Evolutionary conservation across 2,888 invertebrate genomes (phyloP), one percentile per base, ranked within the genome.

Genomic region (Hartigia nigra): DNA sequence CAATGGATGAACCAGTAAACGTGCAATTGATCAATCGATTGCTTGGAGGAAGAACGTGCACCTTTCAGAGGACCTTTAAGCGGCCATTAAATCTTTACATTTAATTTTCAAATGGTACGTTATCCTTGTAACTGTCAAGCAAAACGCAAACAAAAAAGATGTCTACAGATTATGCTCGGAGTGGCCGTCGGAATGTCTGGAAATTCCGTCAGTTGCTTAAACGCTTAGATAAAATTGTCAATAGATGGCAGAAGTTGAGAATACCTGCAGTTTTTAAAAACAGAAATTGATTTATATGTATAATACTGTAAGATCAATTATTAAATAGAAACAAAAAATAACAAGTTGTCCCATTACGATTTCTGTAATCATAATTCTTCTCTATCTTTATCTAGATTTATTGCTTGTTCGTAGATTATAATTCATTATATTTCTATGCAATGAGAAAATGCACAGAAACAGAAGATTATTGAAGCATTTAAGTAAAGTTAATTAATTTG

Each of bases 71-170:
- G 79, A 82, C 76, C 79, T 81, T 83, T 81, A 80, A 81, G 82
- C 84, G 80, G 85, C 86, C 84, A 87, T 87, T 88, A 80, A 82
- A 76, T 83, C 82, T 78, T 84, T 82, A 79, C 84, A 83, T 82
- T 85, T 81, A 83, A 88, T 88, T 89, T 90, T 89, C 88, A 88
- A 89, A 90, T 85, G 83, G 77, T 82, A 76, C 79, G 80, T 82
- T 81, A 76, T 80, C 79, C 79, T 84, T 86, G 77, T 86, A 89
- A 89, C 90, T 88, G 88, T 89, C 87, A 88, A 87, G 84, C 81
- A 79, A 79, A 84, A 85, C 78, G 81, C 82, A 86, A 86, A 87
- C 85, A 86, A 86, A 87, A 86, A 83, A 74, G 69, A 55, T 12
- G 34, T 74, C 32, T 35, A 35, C 32, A 34, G 36, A 12, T 36